Conservation (phyloP, 2,797 vertebrate species). For the Pantherophis alleghaniensis region DNA sequence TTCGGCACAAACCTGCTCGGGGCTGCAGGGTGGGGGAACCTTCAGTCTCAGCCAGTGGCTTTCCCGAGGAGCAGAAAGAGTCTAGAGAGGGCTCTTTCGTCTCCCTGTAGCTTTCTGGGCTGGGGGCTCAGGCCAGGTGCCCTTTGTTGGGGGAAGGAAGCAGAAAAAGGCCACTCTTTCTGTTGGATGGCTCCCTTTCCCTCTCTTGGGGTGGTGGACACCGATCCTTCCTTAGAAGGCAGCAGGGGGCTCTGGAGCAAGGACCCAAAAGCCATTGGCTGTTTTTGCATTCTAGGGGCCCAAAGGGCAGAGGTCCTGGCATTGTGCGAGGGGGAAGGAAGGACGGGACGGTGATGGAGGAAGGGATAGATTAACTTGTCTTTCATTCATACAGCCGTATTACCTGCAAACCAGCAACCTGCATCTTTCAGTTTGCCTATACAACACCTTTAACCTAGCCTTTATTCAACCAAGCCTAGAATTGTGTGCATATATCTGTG, state of each 20-base stretch:
- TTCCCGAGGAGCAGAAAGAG: neutral
- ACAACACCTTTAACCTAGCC: neutral
- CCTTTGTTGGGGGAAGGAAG: neutral
- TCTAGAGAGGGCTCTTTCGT: too few relatives aligned
- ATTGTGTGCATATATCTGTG: neutral
- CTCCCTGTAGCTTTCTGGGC: neutral
- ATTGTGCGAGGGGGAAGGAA: fast-evolving
- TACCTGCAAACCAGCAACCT: neutral
- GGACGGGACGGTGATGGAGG: neutral
- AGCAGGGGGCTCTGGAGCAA: neutral
- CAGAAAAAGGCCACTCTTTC: neutral
- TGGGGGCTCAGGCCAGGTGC: neutral
- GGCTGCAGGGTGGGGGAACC: neutral
- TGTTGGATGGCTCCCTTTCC: neutral
- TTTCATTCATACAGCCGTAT: neutral
- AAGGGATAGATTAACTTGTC: neutral
- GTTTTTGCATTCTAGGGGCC: neutral
- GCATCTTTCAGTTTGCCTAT: neutral
- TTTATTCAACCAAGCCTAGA: neutral
- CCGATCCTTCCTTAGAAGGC: neutral
- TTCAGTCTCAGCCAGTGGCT: neutral
- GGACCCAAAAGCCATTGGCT: neutral
- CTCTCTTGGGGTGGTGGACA: neutral
- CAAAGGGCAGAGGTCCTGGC: neutral
- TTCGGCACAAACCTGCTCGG: neutral